Conservation (phyloP, 2,888 invertebrate genomes). For the Monopis laevigella region DNA sequence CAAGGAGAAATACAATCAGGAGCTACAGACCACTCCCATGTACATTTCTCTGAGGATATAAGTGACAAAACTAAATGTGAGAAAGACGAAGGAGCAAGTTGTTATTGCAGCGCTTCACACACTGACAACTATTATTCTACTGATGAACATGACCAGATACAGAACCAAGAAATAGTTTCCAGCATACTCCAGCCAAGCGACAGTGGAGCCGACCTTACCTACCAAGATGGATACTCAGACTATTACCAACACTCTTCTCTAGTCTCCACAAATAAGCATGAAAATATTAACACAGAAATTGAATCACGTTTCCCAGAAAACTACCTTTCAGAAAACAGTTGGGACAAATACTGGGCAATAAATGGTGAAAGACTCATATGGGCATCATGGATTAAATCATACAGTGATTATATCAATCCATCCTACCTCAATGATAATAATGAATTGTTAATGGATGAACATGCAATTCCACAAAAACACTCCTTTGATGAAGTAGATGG, state of each 20-base stretch:
- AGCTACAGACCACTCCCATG: conserved; percentile 55
- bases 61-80: conserved; percentile 58
- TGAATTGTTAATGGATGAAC: conserved; percentile 42
- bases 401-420: conserved; percentile 79
- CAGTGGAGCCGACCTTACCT: conserved; percentile 77
- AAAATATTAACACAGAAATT: no score
- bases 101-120: conserved; percentile 81
- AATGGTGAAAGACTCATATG: conserved; percentile 79
- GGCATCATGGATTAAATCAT: conserved; percentile 80
- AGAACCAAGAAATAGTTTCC: conserved; percentile 42
- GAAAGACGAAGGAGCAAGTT: conserved; percentile 70
- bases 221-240: conserved; percentile 60
- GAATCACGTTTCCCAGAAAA: conserved; percentile 42
- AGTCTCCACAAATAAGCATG: conserved; percentile 23
- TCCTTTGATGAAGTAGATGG: conserved; percentile 49
- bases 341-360: conserved; percentile 55
- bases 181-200: conserved; percentile 74
- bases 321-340: conserved; percentile 42
- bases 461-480: conserved; percentile 45
- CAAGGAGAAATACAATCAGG: conserved; percentile 36
- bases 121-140: conserved; percentile 78
- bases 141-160: conserved; percentile 73
- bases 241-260: conserved; percentile 27
- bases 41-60: conserved; percentile 56
- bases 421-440: conserved; percentile 58